A percentile compares a stretch with the other conserved stretches of the same genome.
These are phyloP conservation scores for Dasyprocta punctata DNA, from an alignment of 2,113 vertebrate species.

Conservation along the genomic window DNA sequence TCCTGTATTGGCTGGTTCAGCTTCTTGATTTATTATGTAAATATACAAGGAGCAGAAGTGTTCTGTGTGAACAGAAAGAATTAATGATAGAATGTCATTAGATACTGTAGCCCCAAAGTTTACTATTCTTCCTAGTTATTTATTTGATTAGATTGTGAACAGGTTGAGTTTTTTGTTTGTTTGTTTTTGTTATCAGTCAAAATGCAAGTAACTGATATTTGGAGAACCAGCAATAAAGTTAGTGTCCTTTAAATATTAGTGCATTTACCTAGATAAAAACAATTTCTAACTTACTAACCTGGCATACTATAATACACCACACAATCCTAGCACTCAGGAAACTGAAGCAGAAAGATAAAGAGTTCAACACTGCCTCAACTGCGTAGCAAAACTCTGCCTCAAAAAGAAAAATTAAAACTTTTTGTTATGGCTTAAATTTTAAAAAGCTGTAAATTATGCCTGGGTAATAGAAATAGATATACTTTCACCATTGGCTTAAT, in stretches of 20 bases:
- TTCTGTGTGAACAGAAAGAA: neutral
- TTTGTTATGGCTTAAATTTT: neutral
- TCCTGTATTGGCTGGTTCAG: neutral
- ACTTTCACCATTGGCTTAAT: conserved; percentile 88
- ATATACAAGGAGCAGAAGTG: neutral
- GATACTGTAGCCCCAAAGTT: neutral
- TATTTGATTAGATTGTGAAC: neutral
- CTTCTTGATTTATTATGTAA: neutral
- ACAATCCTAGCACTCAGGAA: neutral
- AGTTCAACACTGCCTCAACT: neutral
- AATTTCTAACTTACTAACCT: neutral
- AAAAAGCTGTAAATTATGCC: neutral
- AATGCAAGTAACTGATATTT: neutral
- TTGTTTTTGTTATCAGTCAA: neutral
- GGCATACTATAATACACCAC: neutral
- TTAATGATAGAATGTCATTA: neutral
- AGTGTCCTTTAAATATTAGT: neutral
- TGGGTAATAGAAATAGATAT: conserved; percentile 70
- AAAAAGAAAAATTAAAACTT: neutral
- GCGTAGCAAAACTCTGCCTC: neutral
- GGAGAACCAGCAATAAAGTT: conserved; percentile 8
- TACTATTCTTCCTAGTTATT: neutral
- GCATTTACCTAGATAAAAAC: neutral
- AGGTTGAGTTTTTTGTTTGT: neutral
- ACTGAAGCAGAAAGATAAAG: neutral